These are phyloP conservation scores for Acrossocheilus fasciatus DNA, from an alignment of 2,797 vertebrate species.

Conservation along the genomic window DNA sequence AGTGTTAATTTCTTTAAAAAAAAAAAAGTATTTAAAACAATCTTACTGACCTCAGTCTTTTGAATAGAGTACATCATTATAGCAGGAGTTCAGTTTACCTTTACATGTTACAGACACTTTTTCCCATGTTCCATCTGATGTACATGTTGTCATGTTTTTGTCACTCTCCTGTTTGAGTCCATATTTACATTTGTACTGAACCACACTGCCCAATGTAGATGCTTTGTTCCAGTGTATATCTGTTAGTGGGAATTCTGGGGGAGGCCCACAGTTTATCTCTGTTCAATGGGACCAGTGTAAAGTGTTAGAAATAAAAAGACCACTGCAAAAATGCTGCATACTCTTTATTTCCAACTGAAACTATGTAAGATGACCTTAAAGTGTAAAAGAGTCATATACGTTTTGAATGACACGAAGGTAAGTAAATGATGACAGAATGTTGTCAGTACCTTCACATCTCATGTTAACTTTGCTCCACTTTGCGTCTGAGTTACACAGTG, in stretches of 20 bases:
- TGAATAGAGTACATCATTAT: not conserved
- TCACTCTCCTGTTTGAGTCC: slow-evolving; percentile 79
- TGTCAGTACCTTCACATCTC: slow-evolving; percentile 77
- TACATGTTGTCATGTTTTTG: slow-evolving; percentile 78
- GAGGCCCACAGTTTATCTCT: slow-evolving; percentile 85
- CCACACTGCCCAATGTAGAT: slow-evolving; percentile 72
- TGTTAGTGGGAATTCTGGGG: slow-evolving; percentile 74
- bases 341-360: not conserved
- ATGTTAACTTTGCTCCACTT: slow-evolving; percentile 71
- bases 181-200: slow-evolving; percentile 78
- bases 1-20: not conserved
- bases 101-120: slow-evolving; percentile 76
- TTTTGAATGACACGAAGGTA: not conserved
- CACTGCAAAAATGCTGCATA: not conserved
- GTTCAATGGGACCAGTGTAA: slow-evolving; percentile 49
- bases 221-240: slow-evolving; percentile 76
- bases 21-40: not conserved
- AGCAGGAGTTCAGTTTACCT: slow-evolving; percentile 72
- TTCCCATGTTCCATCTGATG: slow-evolving; percentile 77
- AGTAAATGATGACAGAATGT: not conserved
- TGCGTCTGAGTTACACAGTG: slow-evolving; percentile 70
- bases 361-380: not conserved
- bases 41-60: not conserved
- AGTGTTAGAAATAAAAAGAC: slow-evolving; percentile 28
- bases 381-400: not conserved